Conservation (phyloP, 2,797 vertebrate species). For the Erithacus rubecula region DNA sequence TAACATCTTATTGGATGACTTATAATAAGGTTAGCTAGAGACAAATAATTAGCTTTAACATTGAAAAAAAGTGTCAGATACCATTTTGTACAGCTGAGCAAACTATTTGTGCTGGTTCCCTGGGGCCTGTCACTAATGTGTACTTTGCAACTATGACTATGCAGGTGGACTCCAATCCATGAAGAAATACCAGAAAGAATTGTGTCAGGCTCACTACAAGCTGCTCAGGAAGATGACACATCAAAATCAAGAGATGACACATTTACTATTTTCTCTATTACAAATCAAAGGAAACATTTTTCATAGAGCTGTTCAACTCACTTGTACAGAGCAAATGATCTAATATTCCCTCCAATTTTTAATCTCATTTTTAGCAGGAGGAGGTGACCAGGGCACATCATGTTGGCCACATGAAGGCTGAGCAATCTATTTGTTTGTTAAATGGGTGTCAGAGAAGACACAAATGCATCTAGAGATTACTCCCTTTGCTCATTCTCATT, state of each 20-base stretch:
- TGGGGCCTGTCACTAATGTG: neutral
- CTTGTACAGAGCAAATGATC: neutral
- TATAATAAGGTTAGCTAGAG: neutral
- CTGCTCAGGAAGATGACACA: neutral
- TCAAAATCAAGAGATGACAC: neutral
- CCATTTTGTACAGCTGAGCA: neutral
- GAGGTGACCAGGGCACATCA: neutral
- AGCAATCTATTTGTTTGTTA: neutral
- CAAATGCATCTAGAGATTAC: neutral
- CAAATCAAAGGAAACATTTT: neutral
- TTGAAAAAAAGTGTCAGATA: neutral
- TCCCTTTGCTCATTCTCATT: neutral
- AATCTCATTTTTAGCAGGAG: neutral
- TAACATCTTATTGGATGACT: neutral
- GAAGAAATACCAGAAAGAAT: neutral
- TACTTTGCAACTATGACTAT: neutral
- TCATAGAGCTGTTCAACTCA: neutral
- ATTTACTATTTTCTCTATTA: neutral
- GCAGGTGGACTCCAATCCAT: neutral
- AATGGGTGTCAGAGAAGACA: neutral
- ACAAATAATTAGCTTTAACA: neutral
- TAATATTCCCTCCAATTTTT: neutral
- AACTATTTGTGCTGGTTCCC: neutral
- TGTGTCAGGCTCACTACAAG: neutral
- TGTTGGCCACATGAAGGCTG: fast-evolving